Base-by-base conservation (phyloP, 2,113 vertebrate genomes). In the Sceloporus undulatus region DNA sequence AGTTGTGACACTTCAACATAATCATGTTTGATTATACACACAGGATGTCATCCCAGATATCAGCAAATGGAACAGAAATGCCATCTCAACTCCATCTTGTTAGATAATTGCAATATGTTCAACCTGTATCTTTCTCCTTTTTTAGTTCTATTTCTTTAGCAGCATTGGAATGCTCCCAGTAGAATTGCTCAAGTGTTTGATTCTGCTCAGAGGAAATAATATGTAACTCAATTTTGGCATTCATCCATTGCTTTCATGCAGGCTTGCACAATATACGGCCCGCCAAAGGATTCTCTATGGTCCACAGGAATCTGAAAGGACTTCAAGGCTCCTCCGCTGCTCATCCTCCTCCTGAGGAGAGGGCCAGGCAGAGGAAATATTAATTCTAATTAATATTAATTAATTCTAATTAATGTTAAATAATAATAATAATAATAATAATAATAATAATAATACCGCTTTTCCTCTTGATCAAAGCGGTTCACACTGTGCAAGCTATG, bases 11-110 rank as follows among this genome's bases (percentile, higher is more conserved):
- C 73, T 76, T 83, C 87, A 88, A 66, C 71, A 70, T 83, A 68
- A 83, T 88, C 73, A 83, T 88, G 73, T 83, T 88, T 88, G 65
- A 88, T 79, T 88, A 85, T 75, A 79, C 76, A 79, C 66, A 25
- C 23, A 71, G 29, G 52, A 71, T 86, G 48, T 82, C 62, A 86
- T 68, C 42, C 34, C 25, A 56, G 71, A 82, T 82, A 77, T 40
- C 19, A 56, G 71, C 27, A 66, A 82, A 77, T 59, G 79, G 62
- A 81, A 82, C 34, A 56, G 76, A 90, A 90, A 78, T 70, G 77
- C 65, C 42, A 59, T 25, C 29, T 77, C 40, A 66, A n/a, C 25
- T 92, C 56, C 27, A 34, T 74, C 3, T 59, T 82, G 0, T 13
- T 56, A 85, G 88, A 25, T 2, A 82, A 54, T 85, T 87, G 38